phyloP scores from a whole-genome alignment of 2,888 invertebrate species.

The Anoplius nigerrimus region DNA sequence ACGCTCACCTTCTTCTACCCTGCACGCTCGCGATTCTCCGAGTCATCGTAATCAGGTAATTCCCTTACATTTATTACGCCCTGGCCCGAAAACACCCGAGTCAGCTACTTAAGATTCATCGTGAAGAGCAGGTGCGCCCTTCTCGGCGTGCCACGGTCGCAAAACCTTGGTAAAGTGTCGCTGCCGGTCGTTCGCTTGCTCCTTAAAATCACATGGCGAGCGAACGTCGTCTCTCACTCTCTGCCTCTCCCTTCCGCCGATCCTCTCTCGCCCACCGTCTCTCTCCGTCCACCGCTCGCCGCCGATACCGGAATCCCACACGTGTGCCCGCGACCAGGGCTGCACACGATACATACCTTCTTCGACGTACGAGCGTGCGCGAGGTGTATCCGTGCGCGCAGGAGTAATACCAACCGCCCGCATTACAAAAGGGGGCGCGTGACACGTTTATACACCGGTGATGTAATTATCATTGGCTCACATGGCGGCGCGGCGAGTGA shows the following conservation, averaged over 20 bases:
- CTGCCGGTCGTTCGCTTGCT: not conserved
- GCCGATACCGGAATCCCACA: not conserved
- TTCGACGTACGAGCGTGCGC: too few species aligned
- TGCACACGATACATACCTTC: too few species aligned
- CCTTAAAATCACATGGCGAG: not conserved
- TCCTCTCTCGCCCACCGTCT: not conserved
- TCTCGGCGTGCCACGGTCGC: constrained; percentile 8
- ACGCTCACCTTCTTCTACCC: constrained; percentile 19
- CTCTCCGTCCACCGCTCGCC: not conserved
- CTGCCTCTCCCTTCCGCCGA: too few species aligned
- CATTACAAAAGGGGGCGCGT: constrained; percentile 10
- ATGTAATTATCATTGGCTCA: constrained; percentile 59
- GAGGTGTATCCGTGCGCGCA: not conserved
- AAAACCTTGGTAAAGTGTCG: constrained; percentile 23
- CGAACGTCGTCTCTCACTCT: too few species aligned
- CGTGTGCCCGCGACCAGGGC: too few species aligned
- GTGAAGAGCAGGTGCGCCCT: constrained; percentile 32
- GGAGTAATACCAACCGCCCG: not conserved
- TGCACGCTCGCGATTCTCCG: constrained; percentile 18
- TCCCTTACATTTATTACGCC: constrained; percentile 35
- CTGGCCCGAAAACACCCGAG: constrained; percentile 26
- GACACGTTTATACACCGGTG: constrained; percentile 31
- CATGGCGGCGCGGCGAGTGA: constrained; percentile 23
- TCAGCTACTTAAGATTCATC: constrained; percentile 45
- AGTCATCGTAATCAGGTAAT: constrained; percentile 37